phyloP scores from a whole-genome alignment of 2,113 vertebrate species.

The Ochotona curzoniae region DNA sequence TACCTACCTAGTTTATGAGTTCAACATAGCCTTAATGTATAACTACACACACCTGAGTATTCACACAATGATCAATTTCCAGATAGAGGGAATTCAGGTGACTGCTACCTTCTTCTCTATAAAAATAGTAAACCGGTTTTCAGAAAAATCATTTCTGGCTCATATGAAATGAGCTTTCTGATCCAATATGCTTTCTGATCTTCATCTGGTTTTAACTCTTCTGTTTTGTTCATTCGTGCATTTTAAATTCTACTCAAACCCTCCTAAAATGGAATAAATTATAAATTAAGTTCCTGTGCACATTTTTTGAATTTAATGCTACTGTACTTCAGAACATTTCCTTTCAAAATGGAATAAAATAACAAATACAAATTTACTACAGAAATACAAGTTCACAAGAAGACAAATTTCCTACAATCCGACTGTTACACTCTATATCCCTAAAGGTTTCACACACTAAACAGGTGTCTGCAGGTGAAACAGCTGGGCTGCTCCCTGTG shows the following conservation, averaged over 20 bases:
- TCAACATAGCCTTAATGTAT: not conserved
- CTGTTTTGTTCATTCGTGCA: conserved; percentile 45
- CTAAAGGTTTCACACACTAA: conserved; percentile 26
- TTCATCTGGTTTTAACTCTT: conserved; percentile 65
- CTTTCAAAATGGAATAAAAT: conserved; percentile 54
- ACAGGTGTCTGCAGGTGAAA: conserved; percentile 4
- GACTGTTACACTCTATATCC: not conserved
- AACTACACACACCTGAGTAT: not conserved
- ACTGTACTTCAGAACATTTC: not conserved
- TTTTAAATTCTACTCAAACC: conserved; percentile 54
- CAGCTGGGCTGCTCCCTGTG: not conserved
- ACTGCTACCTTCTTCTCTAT: conserved; percentile 28
- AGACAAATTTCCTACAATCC: conserved; percentile 36
- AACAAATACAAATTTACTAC: not conserved
- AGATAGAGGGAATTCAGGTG: conserved; percentile 40
- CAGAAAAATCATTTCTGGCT: conserved; percentile 66
- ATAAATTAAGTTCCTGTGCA: conserved; percentile 26
- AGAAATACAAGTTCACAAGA: conserved; percentile 33
- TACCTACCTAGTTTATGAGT: conserved; percentile 53
- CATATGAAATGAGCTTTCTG: conserved; percentile 70
- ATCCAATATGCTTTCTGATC: conserved; percentile 62
- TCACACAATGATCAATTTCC: not conserved
- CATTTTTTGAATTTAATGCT: conserved; percentile 25
- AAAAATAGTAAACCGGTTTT: conserved; percentile 74
- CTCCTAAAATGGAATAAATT: conserved; percentile 63